phyloP scores from a whole-genome alignment of 2,113 vertebrate species.

The Triplophysa dalaica region DNA sequence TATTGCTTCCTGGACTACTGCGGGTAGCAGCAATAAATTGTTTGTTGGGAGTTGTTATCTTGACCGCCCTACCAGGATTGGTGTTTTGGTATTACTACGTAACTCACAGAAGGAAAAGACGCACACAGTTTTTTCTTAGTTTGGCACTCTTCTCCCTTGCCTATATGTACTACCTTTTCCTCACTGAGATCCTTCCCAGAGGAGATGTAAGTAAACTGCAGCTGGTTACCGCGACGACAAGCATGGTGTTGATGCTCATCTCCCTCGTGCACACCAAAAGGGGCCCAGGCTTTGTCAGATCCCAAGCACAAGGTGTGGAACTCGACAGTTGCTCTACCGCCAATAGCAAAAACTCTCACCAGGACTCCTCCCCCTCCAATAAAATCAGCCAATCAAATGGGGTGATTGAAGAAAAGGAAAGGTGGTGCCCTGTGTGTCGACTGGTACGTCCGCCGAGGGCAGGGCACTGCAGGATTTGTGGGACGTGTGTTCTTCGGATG shows the following conservation, averaged over 20 bases:
- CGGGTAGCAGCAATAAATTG: constrained; percentile 87
- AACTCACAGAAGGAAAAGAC: constrained; percentile 89
- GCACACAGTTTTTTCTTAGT: constrained; percentile 91
- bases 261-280: constrained; percentile 82
- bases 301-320: constrained; percentile 24
- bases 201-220: constrained; percentile 73
- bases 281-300: constrained; percentile 82
- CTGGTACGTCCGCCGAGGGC: constrained; percentile 83
- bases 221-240: constrained; percentile 74
- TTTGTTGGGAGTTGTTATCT: constrained; percentile 77
- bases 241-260: constrained; percentile 81
- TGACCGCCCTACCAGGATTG: constrained; percentile 82
- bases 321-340: constrained; percentile 64
- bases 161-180: constrained; percentile 93
- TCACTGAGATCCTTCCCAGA: constrained; percentile 82
- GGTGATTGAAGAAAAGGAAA: constrained; percentile 58
- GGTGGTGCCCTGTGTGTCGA: constrained; percentile 83
- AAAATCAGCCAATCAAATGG: constrained; percentile 57
- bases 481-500: constrained; percentile 85
- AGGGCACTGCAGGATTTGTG: constrained; percentile 92
- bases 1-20: constrained; percentile 85
- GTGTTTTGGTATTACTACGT: constrained; percentile 95
- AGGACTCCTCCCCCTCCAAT: constrained; percentile 57
- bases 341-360: constrained; percentile 51
- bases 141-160: constrained; percentile 91